Base-by-base conservation (phyloP, 2,113 vertebrate species). In the Cololabis saira region DNA sequence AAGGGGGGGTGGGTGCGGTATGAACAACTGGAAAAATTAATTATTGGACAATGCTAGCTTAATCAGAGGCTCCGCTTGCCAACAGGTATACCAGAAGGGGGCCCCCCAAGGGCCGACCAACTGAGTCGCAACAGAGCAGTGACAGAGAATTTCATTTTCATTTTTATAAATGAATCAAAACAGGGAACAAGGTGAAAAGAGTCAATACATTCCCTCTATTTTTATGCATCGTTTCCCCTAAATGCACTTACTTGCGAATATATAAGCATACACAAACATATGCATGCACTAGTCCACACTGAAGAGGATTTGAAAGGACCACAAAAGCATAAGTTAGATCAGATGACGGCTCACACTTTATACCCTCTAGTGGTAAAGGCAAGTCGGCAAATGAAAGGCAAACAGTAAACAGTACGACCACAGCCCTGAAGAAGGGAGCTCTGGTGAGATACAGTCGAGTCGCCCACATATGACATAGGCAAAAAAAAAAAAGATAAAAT, bases 401-500 rank as follows among this genome's bases (percentile, higher is more conserved):
- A 59, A 73, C 77, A 52, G 14, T 59, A 14, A 40, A 30, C 24
- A 44, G 51, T 40, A 17, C 40, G 47, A 27, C 49, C 55, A 12
- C 49, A 78, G 70, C 15, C 17, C 50, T 74, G 40, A 70, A 73
- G 64, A 54, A 67, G 58, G 27, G 37, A 22, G 63, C 62, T 53
- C 49, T 67, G 37, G 54, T 44, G 45, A 40, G 50, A 47, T 68
- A 68, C 9, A 37, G 40, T 16, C 45, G 68, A 57, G 42, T 8
- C 21, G 19, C 22, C 5, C 9, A 48, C 17, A 19, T 11, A 37
- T 30, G 30, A 47, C 16, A 47, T n/a, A 47, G 16, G 3, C 7
- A 10, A n/a, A 48, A n/a, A 18, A n/a, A 48, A n/a, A 48, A n/a
- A 48, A 54, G 67, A 71, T 78, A 56, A 80, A 76, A 71, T 33